Evolutionary conservation across 2,113 vertebrate genomes (phyloP), one percentile per base, ranked within the genome.

Genomic region (Malurus cyaneus): DNA sequence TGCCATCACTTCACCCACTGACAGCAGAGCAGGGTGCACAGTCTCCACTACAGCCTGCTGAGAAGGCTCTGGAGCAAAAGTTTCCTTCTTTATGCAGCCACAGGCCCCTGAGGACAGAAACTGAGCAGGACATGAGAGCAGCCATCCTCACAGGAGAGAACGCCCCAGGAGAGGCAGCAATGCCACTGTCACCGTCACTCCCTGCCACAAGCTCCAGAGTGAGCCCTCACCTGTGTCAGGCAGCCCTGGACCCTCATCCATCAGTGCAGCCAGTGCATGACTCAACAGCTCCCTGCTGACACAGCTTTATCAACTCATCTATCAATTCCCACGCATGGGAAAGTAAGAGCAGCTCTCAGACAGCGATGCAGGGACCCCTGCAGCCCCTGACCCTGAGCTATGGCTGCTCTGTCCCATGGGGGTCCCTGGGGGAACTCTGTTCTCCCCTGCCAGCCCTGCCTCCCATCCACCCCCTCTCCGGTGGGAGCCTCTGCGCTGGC

Each of bases 201-300:
- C 56, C 32, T 14, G 8, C 5, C 66, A 88, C 4, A 20, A 41
- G 60, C 28, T 29, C 6, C 44, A 50, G 44, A 57, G 41, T 15
- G n/a, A 54, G 8, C n/a, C 14, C 24, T 19, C 26, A 59, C 7
- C 59, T 9, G 0, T 3, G 14, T 32, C 41, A 60, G 50, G 15
- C 53, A 86, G 19, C 32, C 41, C 32, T 17, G 2, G 28, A 25
- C 60, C 41, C 80, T 39, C 24, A 50, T 13, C 39, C 44, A 26
- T 4, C 67, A 8, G 32, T 4, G 23, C 50, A 65, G 72, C 31
- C 2, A 0, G 50, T 2, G 5, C 17, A 41, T 0, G 2, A 54
- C 86, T 64, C 36, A 42, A 25, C 46, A 61, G 50, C 56, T 78
- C 61, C 50, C 28, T 1, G 2, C 65, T 13, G 17, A 56, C 49